phyloP scores from a whole-genome alignment of 2,888 invertebrate species.

The Fragum whitleyi region DNA sequence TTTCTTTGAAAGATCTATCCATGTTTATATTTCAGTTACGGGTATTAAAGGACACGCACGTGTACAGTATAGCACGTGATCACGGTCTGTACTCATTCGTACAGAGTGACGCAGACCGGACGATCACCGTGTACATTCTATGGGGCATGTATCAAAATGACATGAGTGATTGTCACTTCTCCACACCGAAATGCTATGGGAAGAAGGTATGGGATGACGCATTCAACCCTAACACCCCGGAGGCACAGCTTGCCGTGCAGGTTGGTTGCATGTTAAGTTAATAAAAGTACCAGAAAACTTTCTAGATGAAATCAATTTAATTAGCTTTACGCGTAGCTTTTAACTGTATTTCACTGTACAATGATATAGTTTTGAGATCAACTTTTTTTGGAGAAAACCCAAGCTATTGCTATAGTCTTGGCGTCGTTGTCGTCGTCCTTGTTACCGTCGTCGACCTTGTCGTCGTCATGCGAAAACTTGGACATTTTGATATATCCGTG shows the following conservation, averaged over 20 bases:
- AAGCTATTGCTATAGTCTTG: too few species aligned
- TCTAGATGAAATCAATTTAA: too few species aligned
- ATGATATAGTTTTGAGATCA: too few species aligned
- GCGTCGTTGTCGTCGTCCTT: too few species aligned
- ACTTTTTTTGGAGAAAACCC: too few species aligned
- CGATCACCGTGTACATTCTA: slow-evolving; percentile 67
- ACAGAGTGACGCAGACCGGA: slow-evolving; percentile 57
- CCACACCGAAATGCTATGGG: slow-evolving; percentile 76
- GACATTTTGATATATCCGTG: too few species aligned
- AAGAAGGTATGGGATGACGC: slow-evolving; percentile 72
- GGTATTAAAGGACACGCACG: slow-evolving; percentile 61
- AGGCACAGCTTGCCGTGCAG: slow-evolving; percentile 75
- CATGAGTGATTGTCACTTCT: slow-evolving; percentile 75
- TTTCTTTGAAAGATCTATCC: too few species aligned
- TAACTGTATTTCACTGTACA: too few species aligned
- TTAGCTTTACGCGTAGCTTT: too few species aligned
- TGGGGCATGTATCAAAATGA: slow-evolving; percentile 79
- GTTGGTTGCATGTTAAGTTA: slow-evolving; percentile 67
- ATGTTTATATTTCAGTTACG: slow-evolving; percentile 38
- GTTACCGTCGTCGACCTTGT: too few species aligned
- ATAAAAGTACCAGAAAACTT: not conserved
- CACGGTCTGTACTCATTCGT: slow-evolving; percentile 66
- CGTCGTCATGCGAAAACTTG: too few species aligned
- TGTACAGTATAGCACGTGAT: slow-evolving; percentile 68
- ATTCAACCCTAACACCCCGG: slow-evolving; percentile 75